Evolutionary conservation across 2,888 invertebrate species (phyloP).

Genomic region (Pristionchus entomophagus): DNA sequence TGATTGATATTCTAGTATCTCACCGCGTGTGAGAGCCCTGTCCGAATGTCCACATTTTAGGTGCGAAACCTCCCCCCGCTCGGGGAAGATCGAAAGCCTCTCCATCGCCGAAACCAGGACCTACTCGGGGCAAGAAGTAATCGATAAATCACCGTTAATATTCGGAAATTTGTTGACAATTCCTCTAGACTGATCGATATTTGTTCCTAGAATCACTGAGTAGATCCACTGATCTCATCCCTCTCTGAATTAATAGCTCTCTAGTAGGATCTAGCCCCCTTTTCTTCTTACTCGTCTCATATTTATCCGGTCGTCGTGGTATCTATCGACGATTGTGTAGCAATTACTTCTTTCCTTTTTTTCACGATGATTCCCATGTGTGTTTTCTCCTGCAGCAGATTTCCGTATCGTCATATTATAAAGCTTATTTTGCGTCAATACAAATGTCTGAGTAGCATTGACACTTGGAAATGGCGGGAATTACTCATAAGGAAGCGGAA

Average conservation of each 20-base stretch:
- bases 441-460: too few species aligned
- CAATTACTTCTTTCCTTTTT: background rate
- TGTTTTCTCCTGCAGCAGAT: constrained; percentile 19
- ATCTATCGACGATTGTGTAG: background rate
- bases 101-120: constrained; percentile 26
- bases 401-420: constrained; percentile 17
- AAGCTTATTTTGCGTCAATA: constrained; percentile 25
- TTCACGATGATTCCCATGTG: background rate
- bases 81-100: constrained; percentile 41
- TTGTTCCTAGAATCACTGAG: background rate
- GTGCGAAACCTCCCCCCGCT: background rate
- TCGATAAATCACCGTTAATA: background rate
- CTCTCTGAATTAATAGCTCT: too few species aligned
- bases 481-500: too few species aligned
- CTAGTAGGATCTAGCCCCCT: background rate
- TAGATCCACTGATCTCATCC: background rate
- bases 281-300: background rate
- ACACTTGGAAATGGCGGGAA: too few species aligned
- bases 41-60: background rate
- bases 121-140: constrained; percentile 5
- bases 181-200: background rate
- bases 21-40: too few species aligned
- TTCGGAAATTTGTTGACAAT: background rate
- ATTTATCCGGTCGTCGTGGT: constrained; percentile 12
- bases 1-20: too few species aligned